Evolutionary conservation across 2,797 vertebrate genomes (phyloP).

Genomic region (Pseudotriccus pelzelni): DNA sequence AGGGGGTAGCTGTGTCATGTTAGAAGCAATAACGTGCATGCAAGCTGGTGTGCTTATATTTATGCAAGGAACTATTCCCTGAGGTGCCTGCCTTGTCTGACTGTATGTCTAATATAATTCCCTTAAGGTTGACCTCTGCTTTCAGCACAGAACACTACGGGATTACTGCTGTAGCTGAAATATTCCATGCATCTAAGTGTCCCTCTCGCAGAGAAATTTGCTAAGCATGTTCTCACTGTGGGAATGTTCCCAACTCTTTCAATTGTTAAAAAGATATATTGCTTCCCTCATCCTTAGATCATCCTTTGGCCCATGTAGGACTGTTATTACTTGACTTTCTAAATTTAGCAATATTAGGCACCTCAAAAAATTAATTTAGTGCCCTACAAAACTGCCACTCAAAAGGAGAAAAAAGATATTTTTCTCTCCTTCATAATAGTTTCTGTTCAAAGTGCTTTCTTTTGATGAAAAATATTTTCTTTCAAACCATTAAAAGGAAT

Average conservation of each 20-base stretch:
- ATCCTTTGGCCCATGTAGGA: constrained; percentile 46
- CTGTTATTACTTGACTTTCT: constrained; percentile 52
- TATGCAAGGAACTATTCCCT: not conserved
- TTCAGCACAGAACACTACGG: not conserved
- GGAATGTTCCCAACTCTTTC: not conserved
- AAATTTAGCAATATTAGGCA: constrained; percentile 53
- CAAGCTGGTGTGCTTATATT: constrained; percentile 19
- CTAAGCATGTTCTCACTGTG: not conserved
- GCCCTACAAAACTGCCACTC: not conserved
- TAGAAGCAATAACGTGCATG: not conserved
- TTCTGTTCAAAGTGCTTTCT: not conserved
- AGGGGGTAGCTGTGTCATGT: not conserved
- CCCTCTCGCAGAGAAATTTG: not conserved
- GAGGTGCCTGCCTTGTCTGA: constrained; percentile 22
- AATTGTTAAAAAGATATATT: constrained; percentile 44
- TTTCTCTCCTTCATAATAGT: constrained; percentile 14
- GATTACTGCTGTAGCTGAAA: not conserved
- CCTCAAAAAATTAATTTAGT: constrained; percentile 24
- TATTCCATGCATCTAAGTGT: not conserved
- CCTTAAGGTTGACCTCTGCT: constrained; percentile 30
- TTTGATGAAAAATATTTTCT: constrained; percentile 24
- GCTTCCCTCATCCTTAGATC: constrained; percentile 61
- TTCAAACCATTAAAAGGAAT: constrained; percentile 15
- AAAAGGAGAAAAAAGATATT: not conserved
- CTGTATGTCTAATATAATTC: constrained; percentile 27